Evolutionary conservation across 1,140 invertebrate species (phyloP), one percentile per base, ranked within the genome.

Genomic region (Hycleus cichorii): DNA sequence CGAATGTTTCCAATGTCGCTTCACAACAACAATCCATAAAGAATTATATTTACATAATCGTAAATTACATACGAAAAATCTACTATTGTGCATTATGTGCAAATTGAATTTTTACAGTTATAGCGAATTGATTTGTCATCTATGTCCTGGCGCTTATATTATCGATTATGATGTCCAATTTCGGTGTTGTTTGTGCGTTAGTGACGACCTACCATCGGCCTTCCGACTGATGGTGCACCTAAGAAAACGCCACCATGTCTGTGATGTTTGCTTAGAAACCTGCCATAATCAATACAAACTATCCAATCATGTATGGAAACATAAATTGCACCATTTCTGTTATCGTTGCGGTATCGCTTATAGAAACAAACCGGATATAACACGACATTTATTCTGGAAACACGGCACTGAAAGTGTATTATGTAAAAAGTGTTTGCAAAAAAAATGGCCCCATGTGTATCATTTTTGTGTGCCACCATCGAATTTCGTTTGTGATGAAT

Each of bases 401-500:
- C 90, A 93, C 72, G 89, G 89, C 9, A 92, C 89, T 3, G 89
- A 92, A 69, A 91, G 89, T 76, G 84, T 89, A 2, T 73, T 86
- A 3, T 93, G 90, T 71, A 90, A 90, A 72, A 84, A 82, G 67
- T 93, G 90, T 74, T 70, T 91, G 3, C 87, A 91, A 62, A 92
- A 92, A 68, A 91, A 91, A 64, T 93, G 90, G 90, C 88, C 88
- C 0, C 89, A 92, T 73, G 86, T 91, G 7, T 93, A 92, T 76
- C 90, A 93, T 69, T 93, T 92, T 69, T 93, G 90, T 69, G 82
- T 87, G 57, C 90, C 90, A 12, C 87, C 90, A 4, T 76, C 79
- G 10, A 75, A 80, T 26, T 92, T 91, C 72, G 75, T 78, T 1
- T 93, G 90, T 75, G 89, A 91, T 59, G 86, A 90, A 64, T 93